Base-by-base conservation (phyloP, 2,888 invertebrate genomes). In the Lutraria lutraria region DNA sequence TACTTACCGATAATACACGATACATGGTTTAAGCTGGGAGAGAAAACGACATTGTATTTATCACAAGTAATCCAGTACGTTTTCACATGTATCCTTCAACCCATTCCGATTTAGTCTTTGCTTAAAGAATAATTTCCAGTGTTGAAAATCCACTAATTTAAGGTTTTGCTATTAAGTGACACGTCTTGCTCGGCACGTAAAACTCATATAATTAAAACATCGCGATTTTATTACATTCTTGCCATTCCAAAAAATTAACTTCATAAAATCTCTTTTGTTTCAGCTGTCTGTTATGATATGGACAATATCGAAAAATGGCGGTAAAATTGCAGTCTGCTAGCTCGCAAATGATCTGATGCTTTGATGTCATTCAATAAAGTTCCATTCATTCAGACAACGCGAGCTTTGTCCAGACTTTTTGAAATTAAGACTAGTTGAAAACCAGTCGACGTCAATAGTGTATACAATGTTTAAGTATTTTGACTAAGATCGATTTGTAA, bases 391-490 rank as follows among this genome's bases (percentile, higher is more conserved):
- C 0, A 43, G n/a, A 80, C 8, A 80, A 80, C 25, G 52, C 3
- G 6, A 52, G 81, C 53, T 21, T 52, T 81, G 53, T 54, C 25
- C 53, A 19, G n/a, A 81, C 52, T 52, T 54, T 72, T 19, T 53
- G 25, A 85, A 85, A 56, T 85, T 34, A 56, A 85, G 85, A 34
- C 79, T 54, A 56, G 85, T 60, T 56, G 85, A 85, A 76, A 72
- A 85, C 21, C 25, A 79, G 21, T 83, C 63, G 52, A 29, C 68
- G 83, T 80, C 84, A 87, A 87, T 87, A 81, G 56, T n/a, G 87
- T 84, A 83, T 81, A 87, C 83, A 89, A 87, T 87, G 84, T 89
- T 87, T 84, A 89, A 89, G 84, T 89, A 83, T 83, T 86, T 83
- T 86, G 86, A 86, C 87, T 89, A 52, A 60, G 87, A 89, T 89